Conservation (phyloP, 2,113 vertebrate genomes). For the Aythya baeri region DNA sequence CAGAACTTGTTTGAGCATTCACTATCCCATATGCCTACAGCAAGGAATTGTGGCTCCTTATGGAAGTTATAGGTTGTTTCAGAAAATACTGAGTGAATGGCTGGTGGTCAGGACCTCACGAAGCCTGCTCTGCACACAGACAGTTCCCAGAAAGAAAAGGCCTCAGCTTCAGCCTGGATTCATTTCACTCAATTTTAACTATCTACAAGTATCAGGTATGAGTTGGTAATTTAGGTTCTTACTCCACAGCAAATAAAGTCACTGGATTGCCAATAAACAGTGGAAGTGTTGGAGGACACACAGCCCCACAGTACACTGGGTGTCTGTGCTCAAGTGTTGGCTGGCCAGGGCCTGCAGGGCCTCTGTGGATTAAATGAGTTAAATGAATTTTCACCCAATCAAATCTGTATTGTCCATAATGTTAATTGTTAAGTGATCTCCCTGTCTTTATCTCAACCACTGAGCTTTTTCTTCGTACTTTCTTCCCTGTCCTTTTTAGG, state of each 20-base stretch:
- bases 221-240: not conserved
- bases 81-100: not conserved
- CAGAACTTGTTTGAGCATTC: not conserved
- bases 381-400: too few species aligned
- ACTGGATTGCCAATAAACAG: not conserved
- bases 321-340: accelerated
- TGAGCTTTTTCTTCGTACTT: not conserved
- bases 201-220: not conserved
- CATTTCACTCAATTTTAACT: not conserved
- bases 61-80: not conserved
- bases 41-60: not conserved
- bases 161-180: not conserved
- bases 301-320: too few species aligned
- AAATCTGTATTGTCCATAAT: too few species aligned
- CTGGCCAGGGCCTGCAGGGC: not conserved
- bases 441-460: too few species aligned
- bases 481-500: not conserved
- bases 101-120: too few species aligned
- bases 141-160: not conserved
- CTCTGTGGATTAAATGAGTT: too few species aligned
- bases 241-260: not conserved
- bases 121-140: not conserved
- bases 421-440: too few species aligned
- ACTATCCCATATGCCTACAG: not conserved
- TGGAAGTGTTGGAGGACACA: not conserved